These are phyloP conservation scores for Catalaphyllia jardinei DNA, from an alignment of 64 coral and sea anemone genomes.

Conservation along the genomic window DNA sequence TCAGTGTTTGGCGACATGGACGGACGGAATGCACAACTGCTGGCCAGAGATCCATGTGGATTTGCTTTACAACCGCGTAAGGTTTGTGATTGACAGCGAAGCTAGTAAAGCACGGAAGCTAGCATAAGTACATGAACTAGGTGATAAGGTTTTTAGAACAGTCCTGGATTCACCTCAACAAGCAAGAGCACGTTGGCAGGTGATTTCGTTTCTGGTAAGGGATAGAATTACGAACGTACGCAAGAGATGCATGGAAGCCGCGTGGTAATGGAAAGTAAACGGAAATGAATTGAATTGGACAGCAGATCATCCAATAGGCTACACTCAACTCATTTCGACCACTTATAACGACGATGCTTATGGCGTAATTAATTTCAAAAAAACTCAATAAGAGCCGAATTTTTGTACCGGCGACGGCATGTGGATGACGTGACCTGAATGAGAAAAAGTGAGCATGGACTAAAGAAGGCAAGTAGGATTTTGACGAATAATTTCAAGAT, in stretches of 20 bases:
- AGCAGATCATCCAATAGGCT: too few species aligned
- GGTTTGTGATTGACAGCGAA: not conserved
- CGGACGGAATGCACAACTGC: not conserved
- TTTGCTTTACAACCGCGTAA: not conserved
- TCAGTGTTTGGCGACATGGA: not conserved
- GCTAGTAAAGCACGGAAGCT: not conserved
- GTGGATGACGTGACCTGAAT: too few species aligned
- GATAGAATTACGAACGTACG: not conserved
- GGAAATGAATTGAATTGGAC: not conserved
- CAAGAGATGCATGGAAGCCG: slow-evolving; percentile 38
- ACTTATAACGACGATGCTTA: too few species aligned
- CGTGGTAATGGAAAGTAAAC: not conserved
- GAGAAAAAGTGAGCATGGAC: too few species aligned
- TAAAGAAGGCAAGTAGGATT: too few species aligned
- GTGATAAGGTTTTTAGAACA: too few species aligned
- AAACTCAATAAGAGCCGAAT: too few species aligned
- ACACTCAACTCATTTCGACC: too few species aligned
- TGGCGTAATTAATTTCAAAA: too few species aligned
- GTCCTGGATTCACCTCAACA: not conserved
- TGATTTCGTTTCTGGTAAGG: not conserved
- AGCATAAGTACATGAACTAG: too few species aligned
- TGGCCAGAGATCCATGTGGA: not conserved
- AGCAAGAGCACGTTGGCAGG: not conserved
- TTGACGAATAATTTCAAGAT: too few species aligned
- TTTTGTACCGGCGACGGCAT: too few species aligned